Evolutionary conservation across 2,888 invertebrate species (phyloP).

Genomic region (Troglohyphantes excavatus): DNA sequence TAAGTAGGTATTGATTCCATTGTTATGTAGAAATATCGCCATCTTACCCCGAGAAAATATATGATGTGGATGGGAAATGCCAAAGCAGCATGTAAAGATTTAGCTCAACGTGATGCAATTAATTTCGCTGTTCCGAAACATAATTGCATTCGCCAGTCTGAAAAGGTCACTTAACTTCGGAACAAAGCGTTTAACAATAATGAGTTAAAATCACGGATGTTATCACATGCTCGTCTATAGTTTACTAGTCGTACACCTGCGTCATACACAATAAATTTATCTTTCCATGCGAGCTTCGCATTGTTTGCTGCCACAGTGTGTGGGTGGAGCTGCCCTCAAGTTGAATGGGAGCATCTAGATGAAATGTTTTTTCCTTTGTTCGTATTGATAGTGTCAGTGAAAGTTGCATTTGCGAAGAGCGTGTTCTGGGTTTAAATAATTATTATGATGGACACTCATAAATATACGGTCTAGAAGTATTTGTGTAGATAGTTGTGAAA

Average conservation of each 20-base stretch:
- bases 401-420: no score
- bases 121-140: conserved; percentile 19
- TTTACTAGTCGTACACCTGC: conserved; percentile 34
- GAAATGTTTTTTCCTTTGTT: conserved; percentile 31
- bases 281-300: conserved; percentile 17
- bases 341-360: conserved; percentile 20
- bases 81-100: conserved; percentile 43
- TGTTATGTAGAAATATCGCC: neutral
- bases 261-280: conserved; percentile 30
- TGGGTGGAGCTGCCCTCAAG: neutral
- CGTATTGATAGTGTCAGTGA: neutral
- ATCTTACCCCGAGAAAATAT: conserved; percentile 17
- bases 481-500: no score
- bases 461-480: no score
- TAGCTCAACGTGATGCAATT: conserved; percentile 38
- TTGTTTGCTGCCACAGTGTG: conserved; percentile 20
- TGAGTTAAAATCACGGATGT: conserved; percentile 51
- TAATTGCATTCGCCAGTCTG: conserved; percentile 40
- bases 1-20: conserved; percentile 14
- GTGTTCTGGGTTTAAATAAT: no score
- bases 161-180: conserved; percentile 36
- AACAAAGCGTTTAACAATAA: conserved; percentile 58
- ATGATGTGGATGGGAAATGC: conserved; percentile 25
- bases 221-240: conserved; percentile 17
- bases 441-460: no score